These are phyloP conservation scores for Carpatolechia fugitivella DNA, from an alignment of 2,888 invertebrate species.

Conservation along the genomic window DNA sequence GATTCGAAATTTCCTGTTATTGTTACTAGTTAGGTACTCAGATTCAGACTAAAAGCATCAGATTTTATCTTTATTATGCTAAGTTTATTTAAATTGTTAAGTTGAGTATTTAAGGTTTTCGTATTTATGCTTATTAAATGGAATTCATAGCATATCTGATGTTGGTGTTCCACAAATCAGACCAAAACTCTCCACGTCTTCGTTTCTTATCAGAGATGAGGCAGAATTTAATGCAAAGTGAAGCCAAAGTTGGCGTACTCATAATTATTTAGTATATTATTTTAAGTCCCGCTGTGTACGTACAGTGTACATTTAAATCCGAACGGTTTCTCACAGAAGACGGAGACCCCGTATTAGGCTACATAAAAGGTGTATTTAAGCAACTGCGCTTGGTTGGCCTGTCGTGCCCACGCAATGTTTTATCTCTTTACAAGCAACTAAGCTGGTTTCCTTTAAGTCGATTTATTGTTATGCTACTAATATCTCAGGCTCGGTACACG, in stretches of 20 bases:
- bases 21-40: constrained; percentile 35
- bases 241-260: not conserved
- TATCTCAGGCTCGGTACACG: constrained; percentile 52
- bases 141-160: not conserved
- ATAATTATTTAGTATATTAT: constrained; percentile 19
- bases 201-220: not conserved
- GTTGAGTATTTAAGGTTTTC: not conserved
- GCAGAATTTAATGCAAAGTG: not conserved
- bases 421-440: constrained; percentile 66
- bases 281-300: constrained; percentile 27
- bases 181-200: not conserved
- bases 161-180: constrained; percentile 24
- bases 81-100: constrained; percentile 8
- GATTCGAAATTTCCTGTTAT: constrained; percentile 39
- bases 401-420: constrained; percentile 68
- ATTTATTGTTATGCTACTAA: constrained; percentile 74
- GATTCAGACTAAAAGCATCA: constrained; percentile 35
- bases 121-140: constrained; percentile 5
- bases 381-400: constrained; percentile 55
- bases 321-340: constrained; percentile 32
- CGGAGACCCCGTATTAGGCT: constrained; percentile 47
- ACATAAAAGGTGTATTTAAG: constrained; percentile 67
- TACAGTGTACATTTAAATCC: constrained; percentile 24
- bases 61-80: constrained; percentile 13
- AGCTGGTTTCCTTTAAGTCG: constrained; percentile 66